Conservation (phyloP, 2,797 vertebrate genomes). For the Phalanger gymnotis region DNA sequence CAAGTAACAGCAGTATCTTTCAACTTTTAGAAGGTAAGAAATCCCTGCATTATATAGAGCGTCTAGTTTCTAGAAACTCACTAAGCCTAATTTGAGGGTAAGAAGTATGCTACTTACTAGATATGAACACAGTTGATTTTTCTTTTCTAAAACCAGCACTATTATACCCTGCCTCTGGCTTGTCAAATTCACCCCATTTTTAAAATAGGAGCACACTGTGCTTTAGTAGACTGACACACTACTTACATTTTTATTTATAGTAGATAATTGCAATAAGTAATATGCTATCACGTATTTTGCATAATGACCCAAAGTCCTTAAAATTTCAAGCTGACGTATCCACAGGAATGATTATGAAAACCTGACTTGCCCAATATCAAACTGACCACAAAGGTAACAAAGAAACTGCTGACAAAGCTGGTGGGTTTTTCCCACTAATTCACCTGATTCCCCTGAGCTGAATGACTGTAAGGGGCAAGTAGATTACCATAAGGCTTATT, state of each 20-base stretch:
- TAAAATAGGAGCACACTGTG: background rate
- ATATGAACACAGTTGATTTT: background rate
- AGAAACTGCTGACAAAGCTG: background rate
- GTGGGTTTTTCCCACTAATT: background rate
- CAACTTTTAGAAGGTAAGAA: background rate
- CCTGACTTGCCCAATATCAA: background rate
- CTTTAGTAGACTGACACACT: background rate
- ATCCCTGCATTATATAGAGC: background rate
- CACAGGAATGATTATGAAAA: background rate
- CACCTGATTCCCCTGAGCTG: background rate
- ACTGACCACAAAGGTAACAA: background rate
- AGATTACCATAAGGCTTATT: background rate
- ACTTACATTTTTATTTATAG: background rate
- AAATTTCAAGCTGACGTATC: background rate
- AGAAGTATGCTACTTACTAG: background rate
- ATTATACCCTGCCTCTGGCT: background rate
- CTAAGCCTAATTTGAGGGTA: background rate
- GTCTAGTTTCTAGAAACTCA: background rate
- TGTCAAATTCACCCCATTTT: background rate
- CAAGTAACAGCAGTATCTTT: background rate
- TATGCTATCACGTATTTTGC: background rate
- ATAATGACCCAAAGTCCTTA: background rate
- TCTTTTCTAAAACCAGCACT: background rate
- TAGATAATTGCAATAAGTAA: background rate
- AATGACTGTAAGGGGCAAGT: background rate